A percentile compares a stretch with the other conserved stretches of the same genome.
These are phyloP conservation scores for Apamea monoglypha DNA, from an alignment of 2,888 invertebrate genomes.

Conservation along the genomic window DNA sequence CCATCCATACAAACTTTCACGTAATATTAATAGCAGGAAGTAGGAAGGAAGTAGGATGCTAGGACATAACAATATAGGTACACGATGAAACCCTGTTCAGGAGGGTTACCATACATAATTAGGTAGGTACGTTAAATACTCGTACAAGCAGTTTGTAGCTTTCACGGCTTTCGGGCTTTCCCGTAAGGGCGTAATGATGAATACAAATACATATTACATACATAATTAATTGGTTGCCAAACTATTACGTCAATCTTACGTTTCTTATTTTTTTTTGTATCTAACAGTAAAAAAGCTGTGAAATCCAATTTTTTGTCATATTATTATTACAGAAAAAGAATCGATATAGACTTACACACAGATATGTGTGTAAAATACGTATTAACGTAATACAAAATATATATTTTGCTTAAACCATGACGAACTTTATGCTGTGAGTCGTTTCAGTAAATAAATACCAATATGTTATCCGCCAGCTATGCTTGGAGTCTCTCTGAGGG, in stretches of 20 bases:
- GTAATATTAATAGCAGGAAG: no score
- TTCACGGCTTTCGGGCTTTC: background rate
- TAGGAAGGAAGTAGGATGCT: background rate
- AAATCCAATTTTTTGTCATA: background rate
- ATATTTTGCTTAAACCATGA: background rate
- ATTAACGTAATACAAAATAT: background rate
- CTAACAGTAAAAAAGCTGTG: background rate
- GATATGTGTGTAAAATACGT: background rate
- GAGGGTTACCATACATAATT: background rate
- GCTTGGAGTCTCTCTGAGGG: no score
- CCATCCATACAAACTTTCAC: background rate
- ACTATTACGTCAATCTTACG: background rate
- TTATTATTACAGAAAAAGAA: background rate
- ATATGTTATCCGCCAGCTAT: background rate
- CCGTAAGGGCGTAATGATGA: background rate
- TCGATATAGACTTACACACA: background rate
- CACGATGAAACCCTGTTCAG: background rate
- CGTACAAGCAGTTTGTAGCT: background rate
- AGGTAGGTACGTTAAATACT: background rate
- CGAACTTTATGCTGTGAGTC: background rate
- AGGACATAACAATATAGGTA: background rate
- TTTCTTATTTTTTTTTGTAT: background rate
- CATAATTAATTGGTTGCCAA: background rate
- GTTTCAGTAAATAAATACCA: slow-evolving; percentile 2
- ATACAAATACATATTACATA: background rate